Base-by-base conservation (phyloP, 2,113 vertebrate species). In the Pollachius pollachius region DNA sequence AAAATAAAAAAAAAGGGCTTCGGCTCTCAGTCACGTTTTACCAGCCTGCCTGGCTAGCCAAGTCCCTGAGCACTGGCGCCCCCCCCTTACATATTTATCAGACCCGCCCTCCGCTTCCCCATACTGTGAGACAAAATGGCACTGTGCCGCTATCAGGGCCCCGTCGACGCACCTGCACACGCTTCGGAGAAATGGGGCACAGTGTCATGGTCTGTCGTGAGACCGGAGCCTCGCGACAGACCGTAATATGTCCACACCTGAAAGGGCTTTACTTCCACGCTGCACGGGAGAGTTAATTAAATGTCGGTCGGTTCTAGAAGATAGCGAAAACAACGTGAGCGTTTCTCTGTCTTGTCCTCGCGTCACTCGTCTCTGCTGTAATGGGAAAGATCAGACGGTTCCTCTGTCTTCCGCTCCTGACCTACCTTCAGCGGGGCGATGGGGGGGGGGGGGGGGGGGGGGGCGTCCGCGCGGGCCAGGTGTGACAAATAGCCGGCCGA, bases 11-110 rank as follows among this genome's bases (percentile, higher is more conserved):
- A 81, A 73, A 5, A 21, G 19, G 21, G 18, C 18, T 78, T 77
- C 74, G 74, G 67, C 16, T 66, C 67, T 76, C 77, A 68, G 75
- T 82, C 71, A 75, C 19, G 62, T 81, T 71, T 71, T 73, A 69
- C 72, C 79, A 63, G 65, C 65, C 71, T 60, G 16, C n/a, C n/a
- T 16, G 37, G 19, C 12, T 62, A 21, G 76, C 30, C 76, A 70
- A 70, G 21, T 81, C 81, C 15, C 2, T 15, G 2, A 5, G 70
- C 71, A 56, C 72, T 66, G 82, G 52, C 15, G 54, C 54, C 79
- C 76, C 74, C 23, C 68, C 70, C 81, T 88, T 77, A 85, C 69
- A 75, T 77, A 85, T 85, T 87, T 75, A 84, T 83, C 67, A 72
- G 52, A 64, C 60, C 59, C 71, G 70, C 66, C 78, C 64, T 79